Base-by-base conservation (phyloP, 2,797 vertebrate genomes). In the Callimico goeldii region DNA sequence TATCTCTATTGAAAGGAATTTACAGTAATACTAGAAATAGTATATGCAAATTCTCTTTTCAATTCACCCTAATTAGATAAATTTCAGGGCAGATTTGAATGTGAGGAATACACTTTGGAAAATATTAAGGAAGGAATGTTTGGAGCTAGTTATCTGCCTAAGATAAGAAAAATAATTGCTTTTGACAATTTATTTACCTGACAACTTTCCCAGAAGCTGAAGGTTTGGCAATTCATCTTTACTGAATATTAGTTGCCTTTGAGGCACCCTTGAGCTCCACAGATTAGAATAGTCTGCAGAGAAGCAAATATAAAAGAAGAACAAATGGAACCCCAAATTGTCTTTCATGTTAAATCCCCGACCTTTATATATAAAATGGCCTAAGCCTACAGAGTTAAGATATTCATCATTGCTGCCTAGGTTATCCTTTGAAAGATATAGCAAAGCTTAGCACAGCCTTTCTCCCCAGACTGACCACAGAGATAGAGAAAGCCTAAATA, bases 111-210 rank as follows among this genome's bases (percentile, higher is more conserved):
- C 58, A 39, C 72, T 86, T 88, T 77, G n/a, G n/a, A 94, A 97
- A 97, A 93, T 43, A 13, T 86, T 96, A 94, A 94, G 15, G 28
- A 94, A 95, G 12, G 41, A 17, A 28, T 80, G 33, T 91, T 95
- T 43, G 5, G 50, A 95, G 36, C 33, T 84, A 96, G 94, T 91
- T 95, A 93, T 91, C 52, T 88, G 20, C 87, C 96, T 79, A 96
- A 86, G 61, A 83, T 88, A 79, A 96, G 64, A 90, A 96, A 97
- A 94, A 95, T 85, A 96, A 91, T 91, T 97, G 36, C 64, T 88
- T 26, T 79, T 94, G 73, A 88, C 86, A 94, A 58, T 86, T 94
- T 94, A 89, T 46, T 67, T 91, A 82, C 36, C 28, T 83, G 75
- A 92, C 19, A 85, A 91, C 11, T 67, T 93, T 88, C 39, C 48